Conservation (phyloP, 2,797 vertebrate species). For the Poliocrania exsul region DNA sequence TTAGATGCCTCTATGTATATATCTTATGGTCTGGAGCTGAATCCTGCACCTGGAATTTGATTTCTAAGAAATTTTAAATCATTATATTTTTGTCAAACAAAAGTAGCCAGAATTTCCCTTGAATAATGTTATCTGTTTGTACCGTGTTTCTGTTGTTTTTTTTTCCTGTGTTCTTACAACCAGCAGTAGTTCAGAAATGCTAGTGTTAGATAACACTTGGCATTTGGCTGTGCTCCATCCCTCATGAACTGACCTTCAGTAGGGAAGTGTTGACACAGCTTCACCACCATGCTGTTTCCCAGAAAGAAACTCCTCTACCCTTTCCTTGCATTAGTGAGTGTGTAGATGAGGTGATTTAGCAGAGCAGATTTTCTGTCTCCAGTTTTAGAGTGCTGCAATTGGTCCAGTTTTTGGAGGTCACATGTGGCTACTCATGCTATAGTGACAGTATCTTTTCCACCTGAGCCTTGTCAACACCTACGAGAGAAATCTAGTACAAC, state of each 20-base stretch:
- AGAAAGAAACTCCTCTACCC: background rate
- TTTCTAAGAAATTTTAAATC: background rate
- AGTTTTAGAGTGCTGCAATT: fast-evolving
- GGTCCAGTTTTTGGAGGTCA: background rate
- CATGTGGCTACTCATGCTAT: background rate
- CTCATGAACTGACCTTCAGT: background rate
- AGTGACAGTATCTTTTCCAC: background rate
- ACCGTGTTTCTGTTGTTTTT: background rate
- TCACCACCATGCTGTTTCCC: background rate
- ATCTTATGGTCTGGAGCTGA: background rate
- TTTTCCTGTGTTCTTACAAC: background rate
- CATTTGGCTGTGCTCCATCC: background rate
- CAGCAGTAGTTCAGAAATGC: background rate
- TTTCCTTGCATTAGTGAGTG: background rate
- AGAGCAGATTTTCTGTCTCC: background rate
- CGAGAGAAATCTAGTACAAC: background rate
- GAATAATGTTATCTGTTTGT: background rate
- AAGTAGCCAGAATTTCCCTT: background rate
- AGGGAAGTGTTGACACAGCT: background rate
- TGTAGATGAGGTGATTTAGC: background rate
- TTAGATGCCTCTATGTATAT: background rate
- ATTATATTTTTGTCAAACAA: background rate
- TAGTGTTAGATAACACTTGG: background rate
- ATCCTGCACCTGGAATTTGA: background rate
- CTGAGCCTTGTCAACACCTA: background rate